Evolutionary conservation across 2,113 vertebrate genomes (phyloP).

Genomic region (Rhineura floridana): DNA sequence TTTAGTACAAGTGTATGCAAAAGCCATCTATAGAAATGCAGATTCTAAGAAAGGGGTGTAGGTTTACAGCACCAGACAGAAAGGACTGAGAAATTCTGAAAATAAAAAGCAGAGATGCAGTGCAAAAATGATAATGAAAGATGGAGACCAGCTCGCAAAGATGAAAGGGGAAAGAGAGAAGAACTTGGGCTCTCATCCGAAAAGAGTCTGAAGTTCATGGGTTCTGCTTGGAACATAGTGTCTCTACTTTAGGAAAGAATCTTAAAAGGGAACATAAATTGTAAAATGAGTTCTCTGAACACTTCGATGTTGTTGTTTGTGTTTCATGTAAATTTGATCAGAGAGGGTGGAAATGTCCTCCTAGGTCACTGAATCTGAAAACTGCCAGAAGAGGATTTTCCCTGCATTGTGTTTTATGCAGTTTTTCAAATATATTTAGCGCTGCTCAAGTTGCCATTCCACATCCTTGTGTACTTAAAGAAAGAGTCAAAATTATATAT

Average conservation of each 20-base stretch:
- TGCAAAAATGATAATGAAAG: neutral
- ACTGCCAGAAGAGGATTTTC: neutral
- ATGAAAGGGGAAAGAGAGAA: slow-evolving; percentile 2
- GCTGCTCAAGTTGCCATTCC: neutral
- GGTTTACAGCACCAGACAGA: fast-evolving
- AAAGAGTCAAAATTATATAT: slow-evolving; percentile 21
- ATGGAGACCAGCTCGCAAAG: neutral
- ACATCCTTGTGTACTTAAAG: neutral
- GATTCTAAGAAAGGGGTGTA: fast-evolving
- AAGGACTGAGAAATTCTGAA: neutral
- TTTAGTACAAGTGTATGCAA: neutral
- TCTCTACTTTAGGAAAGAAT: neutral
- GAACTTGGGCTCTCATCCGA: neutral
- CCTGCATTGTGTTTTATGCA: neutral
- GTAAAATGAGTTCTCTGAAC: neutral
- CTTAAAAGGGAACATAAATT: neutral
- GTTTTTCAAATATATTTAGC: neutral
- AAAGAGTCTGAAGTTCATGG: neutral
- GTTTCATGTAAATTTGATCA: neutral
- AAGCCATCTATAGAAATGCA: neutral
- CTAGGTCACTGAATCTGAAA: slow-evolving; percentile 2
- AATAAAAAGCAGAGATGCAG: neutral
- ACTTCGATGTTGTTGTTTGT: neutral
- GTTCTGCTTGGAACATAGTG: neutral
- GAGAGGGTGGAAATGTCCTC: neutral